phyloP scores from a whole-genome alignment of 2,113 vertebrate species.

The Nerophis ophidion region DNA sequence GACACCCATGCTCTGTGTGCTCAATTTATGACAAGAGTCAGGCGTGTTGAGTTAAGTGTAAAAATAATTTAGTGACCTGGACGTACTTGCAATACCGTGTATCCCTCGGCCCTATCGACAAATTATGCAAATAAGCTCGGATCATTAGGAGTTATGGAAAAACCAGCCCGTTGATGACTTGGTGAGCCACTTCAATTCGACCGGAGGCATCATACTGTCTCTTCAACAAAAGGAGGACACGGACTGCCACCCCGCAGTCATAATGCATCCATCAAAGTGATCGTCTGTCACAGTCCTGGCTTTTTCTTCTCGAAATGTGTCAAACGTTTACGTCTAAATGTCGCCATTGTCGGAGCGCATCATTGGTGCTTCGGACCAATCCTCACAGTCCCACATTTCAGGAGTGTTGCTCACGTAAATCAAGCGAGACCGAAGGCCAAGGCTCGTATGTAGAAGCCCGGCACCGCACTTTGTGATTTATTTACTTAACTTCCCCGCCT shows the following conservation, averaged over 20 bases:
- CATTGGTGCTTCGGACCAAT: conserved; percentile 37
- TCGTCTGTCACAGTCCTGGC: background rate
- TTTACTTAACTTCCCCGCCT: conserved; percentile 58
- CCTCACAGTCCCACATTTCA: conserved; percentile 49
- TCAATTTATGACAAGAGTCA: conserved; percentile 3
- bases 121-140: conserved; percentile 40
- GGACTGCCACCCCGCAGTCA: background rate
- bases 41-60: background rate
- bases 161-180: conserved; percentile 21
- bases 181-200: conserved; percentile 25
- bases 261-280: background rate
- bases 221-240: background rate
- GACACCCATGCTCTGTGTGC: too few species aligned
- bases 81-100: conserved; percentile 4
- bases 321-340: conserved; percentile 12
- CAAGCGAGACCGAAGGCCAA: conserved; percentile 27
- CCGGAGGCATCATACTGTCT: background rate
- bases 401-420: conserved; percentile 40
- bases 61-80: conserved; percentile 9
- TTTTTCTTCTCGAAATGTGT: background rate
- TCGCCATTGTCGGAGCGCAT: conserved; percentile 17
- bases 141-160: conserved; percentile 24
- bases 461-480: conserved; percentile 60
- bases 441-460: conserved; percentile 51
- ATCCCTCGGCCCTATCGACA: conserved; percentile 12